Conservation (phyloP, 2,888 invertebrate species). For the Drosophila acutilabella region DNA sequence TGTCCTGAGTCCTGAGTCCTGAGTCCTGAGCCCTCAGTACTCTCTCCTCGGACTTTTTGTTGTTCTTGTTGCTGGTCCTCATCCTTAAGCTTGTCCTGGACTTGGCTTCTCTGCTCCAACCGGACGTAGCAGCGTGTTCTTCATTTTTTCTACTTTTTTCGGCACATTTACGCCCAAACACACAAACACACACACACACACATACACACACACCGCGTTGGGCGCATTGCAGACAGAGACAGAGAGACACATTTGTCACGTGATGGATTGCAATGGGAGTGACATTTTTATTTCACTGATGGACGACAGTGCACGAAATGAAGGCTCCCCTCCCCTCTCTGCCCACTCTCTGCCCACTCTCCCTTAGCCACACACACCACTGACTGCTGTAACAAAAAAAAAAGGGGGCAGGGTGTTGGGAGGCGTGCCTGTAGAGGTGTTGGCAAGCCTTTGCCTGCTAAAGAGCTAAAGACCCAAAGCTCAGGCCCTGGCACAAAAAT, state of each 20-base stretch:
- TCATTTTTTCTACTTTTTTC: constrained; percentile 59
- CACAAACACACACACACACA: constrained; percentile 25
- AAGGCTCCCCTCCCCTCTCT: constrained; percentile 39
- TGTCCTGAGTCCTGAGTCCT: constrained; percentile 13
- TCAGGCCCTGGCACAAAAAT: background rate
- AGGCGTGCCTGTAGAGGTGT: background rate
- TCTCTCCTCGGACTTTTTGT: background rate
- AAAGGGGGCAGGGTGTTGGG: background rate
- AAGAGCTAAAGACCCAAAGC: background rate
- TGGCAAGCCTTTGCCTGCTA: background rate
- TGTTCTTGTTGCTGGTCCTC: constrained; percentile 2
- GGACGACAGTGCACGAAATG: constrained; percentile 81
- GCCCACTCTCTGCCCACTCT: too few relatives aligned
- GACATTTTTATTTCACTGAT: constrained; percentile 85
- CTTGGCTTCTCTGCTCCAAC: constrained; percentile 39
- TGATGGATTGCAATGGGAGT: constrained; percentile 85
- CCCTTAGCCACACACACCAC: background rate
- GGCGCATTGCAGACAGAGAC: constrained; percentile 37
- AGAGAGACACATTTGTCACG: constrained; percentile 82
- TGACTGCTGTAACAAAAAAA: background rate
- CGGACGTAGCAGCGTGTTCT: constrained; percentile 44
- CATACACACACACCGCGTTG: constrained; percentile 25
- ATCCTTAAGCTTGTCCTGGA: constrained; percentile 5
- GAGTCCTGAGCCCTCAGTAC: constrained; percentile 20
- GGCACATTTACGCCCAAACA: constrained; percentile 73